These are phyloP conservation scores for Pantherophis vulpinus DNA, from an alignment of 2,797 vertebrate genomes.

Conservation along the genomic window DNA sequence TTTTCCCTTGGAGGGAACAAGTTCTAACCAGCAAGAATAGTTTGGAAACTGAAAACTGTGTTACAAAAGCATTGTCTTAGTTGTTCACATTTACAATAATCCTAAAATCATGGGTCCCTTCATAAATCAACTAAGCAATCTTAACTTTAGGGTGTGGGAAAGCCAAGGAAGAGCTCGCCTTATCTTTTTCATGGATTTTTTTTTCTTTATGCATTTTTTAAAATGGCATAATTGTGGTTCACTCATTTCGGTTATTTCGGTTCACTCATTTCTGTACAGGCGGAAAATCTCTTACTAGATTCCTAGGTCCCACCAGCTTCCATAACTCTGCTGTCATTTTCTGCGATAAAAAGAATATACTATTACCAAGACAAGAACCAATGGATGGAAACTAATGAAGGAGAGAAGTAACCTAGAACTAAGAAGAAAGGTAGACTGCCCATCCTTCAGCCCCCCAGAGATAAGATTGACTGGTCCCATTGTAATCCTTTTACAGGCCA, in stretches of 20 bases:
- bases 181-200: not conserved
- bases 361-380: not conserved
- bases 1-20: not conserved
- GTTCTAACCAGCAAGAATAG: not conserved
- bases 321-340: not conserved
- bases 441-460: not conserved
- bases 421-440: not conserved
- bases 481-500: not conserved
- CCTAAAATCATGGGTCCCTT: not conserved
- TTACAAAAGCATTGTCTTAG: not conserved
- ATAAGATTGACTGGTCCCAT: not conserved
- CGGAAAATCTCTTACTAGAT: not conserved
- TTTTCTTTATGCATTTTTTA: not conserved
- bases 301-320: not conserved
- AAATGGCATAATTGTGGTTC: not conserved
- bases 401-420: no score
- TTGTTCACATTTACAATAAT: not conserved
- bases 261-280: not conserved
- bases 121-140: not conserved
- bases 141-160: not conserved
- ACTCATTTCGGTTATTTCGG: not conserved
- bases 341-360: not conserved
- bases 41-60: not conserved
- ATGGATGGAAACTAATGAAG: no score
- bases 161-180: not conserved